These are phyloP conservation scores for Drosophila paranaensis DNA, from an alignment of 2,888 invertebrate species.

Conservation along the genomic window DNA sequence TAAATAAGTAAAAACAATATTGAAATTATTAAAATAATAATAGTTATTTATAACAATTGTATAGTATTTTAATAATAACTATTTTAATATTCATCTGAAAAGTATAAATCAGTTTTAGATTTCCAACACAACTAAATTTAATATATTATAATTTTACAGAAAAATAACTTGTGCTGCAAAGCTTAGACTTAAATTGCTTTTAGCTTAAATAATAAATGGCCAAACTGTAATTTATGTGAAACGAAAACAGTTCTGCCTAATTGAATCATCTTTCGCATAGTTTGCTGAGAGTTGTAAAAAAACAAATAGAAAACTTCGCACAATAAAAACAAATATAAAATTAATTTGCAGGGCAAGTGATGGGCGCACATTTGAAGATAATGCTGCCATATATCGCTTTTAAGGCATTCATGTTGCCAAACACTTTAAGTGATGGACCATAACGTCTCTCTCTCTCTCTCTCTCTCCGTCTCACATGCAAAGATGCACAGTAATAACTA, in stretches of 20 bases:
- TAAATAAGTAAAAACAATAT: too few species aligned
- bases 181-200: neutral
- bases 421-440: conserved; percentile 19
- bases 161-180: too few species aligned
- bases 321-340: conserved; percentile 9
- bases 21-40: too few species aligned
- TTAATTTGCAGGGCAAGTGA: conserved; percentile 8
- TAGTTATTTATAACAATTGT: too few species aligned
- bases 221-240: neutral
- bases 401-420: conserved; percentile 26
- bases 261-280: conserved; percentile 1
- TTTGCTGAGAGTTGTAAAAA: neutral
- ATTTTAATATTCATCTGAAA: too few species aligned
- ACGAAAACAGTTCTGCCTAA: neutral
- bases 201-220: neutral
- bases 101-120: too few species aligned
- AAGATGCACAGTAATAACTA: conserved; percentile 22
- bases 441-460: neutral
- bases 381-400: conserved; percentile 20
- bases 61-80: too few species aligned
- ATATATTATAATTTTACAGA: too few species aligned
- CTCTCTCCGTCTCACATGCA: neutral
- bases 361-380: conserved; percentile 1
- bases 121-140: too few species aligned
- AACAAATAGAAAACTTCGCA: neutral